These are phyloP conservation scores for Drosophila planitibia DNA, from an alignment of 2,888 invertebrate species.

Conservation along the genomic window DNA sequence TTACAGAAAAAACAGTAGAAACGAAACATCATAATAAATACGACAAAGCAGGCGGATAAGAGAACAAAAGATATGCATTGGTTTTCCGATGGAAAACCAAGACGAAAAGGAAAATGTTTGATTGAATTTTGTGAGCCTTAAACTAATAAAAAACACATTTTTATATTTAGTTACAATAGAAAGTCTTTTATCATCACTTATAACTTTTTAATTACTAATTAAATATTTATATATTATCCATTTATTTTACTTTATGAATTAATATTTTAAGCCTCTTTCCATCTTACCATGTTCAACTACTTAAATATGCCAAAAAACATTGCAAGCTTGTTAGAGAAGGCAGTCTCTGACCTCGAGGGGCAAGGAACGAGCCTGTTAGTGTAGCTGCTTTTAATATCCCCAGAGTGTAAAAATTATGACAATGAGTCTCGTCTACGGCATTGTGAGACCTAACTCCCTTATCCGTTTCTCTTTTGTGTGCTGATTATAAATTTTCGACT, in stretches of 20 bases:
- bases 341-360: slow-evolving; percentile 33
- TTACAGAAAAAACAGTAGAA: slow-evolving; percentile 32
- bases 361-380: slow-evolving; percentile 18
- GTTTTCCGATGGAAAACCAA: slow-evolving; percentile 11
- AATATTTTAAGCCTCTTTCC: background rate
- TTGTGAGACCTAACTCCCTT: slow-evolving; percentile 3
- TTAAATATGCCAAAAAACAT: slow-evolving; percentile 29
- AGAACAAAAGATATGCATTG: slow-evolving; percentile 60
- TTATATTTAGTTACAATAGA: background rate
- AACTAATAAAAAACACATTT: background rate
- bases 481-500: background rate
- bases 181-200: background rate
- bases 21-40: slow-evolving; percentile 41
- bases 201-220: background rate
- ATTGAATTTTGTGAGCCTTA: background rate
- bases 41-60: slow-evolving; percentile 26
- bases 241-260: slow-evolving; percentile 1
- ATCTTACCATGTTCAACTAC: slow-evolving; percentile 25
- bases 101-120: background rate
- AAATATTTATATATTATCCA: slow-evolving; percentile 9
- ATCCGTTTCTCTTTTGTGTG: background rate
- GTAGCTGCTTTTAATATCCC: slow-evolving; percentile 25
- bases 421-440: slow-evolving; percentile 28
- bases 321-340: slow-evolving; percentile 23
- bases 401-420: slow-evolving; percentile 35